A percentile compares a stretch with the other conserved stretches of the same genome.
These are phyloP conservation scores for Nasonovia ribisnigri DNA, from an alignment of 2,888 invertebrate species.

Conservation along the genomic window DNA sequence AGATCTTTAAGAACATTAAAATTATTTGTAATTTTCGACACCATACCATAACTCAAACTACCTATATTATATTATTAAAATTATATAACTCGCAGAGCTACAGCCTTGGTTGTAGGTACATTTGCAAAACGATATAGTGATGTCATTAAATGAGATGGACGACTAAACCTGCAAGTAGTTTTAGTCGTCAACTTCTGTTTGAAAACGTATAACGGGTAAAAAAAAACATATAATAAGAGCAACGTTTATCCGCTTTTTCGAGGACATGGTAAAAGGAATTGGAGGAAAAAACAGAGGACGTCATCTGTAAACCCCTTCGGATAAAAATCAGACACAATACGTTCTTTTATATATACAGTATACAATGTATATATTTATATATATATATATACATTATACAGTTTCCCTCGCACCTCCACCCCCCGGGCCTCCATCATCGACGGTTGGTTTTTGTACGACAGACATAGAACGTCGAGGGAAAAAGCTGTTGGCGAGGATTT, in stretches of 20 bases:
- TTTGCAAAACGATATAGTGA: not conserved
- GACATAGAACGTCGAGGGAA: conserved; percentile 43
- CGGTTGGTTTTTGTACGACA: conserved; percentile 37
- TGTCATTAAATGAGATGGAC: conserved; percentile 3
- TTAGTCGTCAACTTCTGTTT: conserved; percentile 36
- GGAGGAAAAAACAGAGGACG: conserved; percentile 7
- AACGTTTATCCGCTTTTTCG: conserved; percentile 48
- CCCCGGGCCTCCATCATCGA: not conserved
- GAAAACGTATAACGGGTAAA: not conserved
- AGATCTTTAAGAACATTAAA: not conserved
- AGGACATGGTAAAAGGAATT: conserved; percentile 15
- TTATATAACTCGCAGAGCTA: not conserved
- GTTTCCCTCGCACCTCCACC: not conserved
- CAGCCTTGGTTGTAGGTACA: not conserved
- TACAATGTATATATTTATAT: not conserved
- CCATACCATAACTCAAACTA: not conserved
- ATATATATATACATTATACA: not conserved
- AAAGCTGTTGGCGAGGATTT: conserved; percentile 62
- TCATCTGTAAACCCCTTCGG: conserved; percentile 60
- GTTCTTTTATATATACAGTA: conserved; percentile 28
- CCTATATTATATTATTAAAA: not conserved
- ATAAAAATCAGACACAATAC: conserved; percentile 61
- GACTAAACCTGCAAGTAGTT: not conserved
- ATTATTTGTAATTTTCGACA: not conserved
- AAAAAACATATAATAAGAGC: conserved; percentile 35